Evolutionary conservation across 2,113 vertebrate species (phyloP).

Genomic region (Carlito syrichta): DNA sequence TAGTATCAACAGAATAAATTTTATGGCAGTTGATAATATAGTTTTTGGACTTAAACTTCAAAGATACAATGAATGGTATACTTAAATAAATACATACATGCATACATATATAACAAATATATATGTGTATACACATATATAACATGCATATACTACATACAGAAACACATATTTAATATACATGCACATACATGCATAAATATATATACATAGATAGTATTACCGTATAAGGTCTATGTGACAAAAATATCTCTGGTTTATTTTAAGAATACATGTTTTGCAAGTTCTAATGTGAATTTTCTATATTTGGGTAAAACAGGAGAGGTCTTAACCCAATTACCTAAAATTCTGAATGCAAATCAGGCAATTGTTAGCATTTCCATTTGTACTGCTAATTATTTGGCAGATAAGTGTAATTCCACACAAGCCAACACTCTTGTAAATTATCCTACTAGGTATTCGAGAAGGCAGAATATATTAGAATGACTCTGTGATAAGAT

Average conservation of each 20-base stretch:
- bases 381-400: slow-evolving; percentile 42
- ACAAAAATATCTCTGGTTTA: slow-evolving; percentile 15
- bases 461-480: background rate
- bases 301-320: background rate
- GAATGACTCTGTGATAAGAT: background rate
- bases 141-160: too few species aligned
- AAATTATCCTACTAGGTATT: slow-evolving; percentile 45
- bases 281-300: slow-evolving; percentile 31
- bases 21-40: background rate
- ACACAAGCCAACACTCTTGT: slow-evolving; percentile 12
- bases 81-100: too few species aligned
- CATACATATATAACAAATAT: background rate
- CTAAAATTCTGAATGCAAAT: slow-evolving; percentile 36
- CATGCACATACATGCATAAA: too few species aligned
- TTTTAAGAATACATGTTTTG: slow-evolving; percentile 34
- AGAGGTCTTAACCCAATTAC: background rate
- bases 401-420: slow-evolving; percentile 22
- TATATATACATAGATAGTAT: background rate
- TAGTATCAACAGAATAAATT: background rate
- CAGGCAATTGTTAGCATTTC: slow-evolving; percentile 25
- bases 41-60: background rate
- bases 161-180: too few species aligned
- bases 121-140: background rate
- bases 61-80: background rate
- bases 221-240: background rate